A percentile compares a stretch with the other conserved stretches of the same genome.
Conservation (phyloP, 2,797 vertebrate genomes). For the Rhabdomys pumilio region DNA sequence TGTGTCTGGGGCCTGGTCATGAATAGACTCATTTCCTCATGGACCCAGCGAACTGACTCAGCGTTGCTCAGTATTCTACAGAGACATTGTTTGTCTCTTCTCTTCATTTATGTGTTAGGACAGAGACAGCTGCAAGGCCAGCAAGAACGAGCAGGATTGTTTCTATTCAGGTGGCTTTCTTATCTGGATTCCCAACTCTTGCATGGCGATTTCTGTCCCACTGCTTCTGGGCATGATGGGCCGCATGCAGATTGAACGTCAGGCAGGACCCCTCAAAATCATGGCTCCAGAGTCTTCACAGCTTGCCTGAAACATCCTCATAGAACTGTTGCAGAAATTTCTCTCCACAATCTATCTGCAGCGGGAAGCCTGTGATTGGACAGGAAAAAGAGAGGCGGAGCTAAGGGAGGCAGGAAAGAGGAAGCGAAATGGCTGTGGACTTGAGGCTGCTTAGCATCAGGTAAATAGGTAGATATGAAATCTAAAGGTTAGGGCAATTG, state of each 20-base stretch:
- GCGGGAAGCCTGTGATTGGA: too few relatives aligned
- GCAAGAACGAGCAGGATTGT: background rate
- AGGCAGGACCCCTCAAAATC: slow-evolving; percentile 33
- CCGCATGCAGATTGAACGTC: slow-evolving; percentile 7
- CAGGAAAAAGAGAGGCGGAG: too few relatives aligned
- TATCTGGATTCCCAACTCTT: background rate
- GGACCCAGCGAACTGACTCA: background rate
- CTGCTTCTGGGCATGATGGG: background rate
- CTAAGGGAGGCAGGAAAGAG: too few relatives aligned
- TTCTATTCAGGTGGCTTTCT: background rate
- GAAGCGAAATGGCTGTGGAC: too few relatives aligned
- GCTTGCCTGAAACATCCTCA: background rate
- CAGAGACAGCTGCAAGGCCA: background rate
- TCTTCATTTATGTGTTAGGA: background rate
- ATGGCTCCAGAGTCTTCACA: slow-evolving; percentile 3
- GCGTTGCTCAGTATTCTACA: too few relatives aligned
- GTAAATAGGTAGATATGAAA: too few relatives aligned
- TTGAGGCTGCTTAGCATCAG: too few relatives aligned
- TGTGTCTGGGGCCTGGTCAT: background rate
- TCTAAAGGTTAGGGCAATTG: too few relatives aligned
- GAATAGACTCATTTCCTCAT: background rate
- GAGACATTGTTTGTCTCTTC: background rate
- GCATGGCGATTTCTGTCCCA: background rate
- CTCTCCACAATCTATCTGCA: too few relatives aligned
- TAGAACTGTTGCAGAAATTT: background rate